Conservation (phyloP, 2,888 invertebrate genomes). For the Noctua fimbriata region DNA sequence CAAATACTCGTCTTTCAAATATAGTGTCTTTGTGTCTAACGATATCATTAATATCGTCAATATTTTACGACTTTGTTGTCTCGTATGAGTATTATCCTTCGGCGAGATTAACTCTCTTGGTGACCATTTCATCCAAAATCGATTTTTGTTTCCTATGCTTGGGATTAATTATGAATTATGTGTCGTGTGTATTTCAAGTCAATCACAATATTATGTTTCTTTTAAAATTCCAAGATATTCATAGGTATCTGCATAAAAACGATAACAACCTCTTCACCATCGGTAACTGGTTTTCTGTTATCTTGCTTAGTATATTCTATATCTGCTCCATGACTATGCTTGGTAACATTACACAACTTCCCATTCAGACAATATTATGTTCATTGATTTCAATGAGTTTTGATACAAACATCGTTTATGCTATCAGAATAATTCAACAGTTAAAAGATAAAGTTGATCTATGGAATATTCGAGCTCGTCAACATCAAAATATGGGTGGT, state of each 20-base stretch:
- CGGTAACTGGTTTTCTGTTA: neutral
- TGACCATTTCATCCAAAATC: neutral
- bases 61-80: too few species aligned
- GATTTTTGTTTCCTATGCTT: too few species aligned
- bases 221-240: neutral
- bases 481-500: neutral
- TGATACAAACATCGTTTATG: neutral
- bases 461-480: neutral
- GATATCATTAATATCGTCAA: too few species aligned
- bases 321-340: neutral
- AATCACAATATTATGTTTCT: neutral
- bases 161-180: too few species aligned
- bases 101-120: neutral
- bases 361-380: neutral
- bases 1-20: neutral
- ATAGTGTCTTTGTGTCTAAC: neutral
- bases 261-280: neutral
- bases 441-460: neutral
- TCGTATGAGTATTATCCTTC: too few species aligned
- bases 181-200: neutral
- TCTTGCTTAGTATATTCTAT: neutral
- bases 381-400: neutral
- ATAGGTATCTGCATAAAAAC: neutral
- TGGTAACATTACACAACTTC: neutral
- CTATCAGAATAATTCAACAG: neutral